These are phyloP conservation scores for Argentina silus DNA, from an alignment of 2,797 vertebrate species.

Conservation along the genomic window DNA sequence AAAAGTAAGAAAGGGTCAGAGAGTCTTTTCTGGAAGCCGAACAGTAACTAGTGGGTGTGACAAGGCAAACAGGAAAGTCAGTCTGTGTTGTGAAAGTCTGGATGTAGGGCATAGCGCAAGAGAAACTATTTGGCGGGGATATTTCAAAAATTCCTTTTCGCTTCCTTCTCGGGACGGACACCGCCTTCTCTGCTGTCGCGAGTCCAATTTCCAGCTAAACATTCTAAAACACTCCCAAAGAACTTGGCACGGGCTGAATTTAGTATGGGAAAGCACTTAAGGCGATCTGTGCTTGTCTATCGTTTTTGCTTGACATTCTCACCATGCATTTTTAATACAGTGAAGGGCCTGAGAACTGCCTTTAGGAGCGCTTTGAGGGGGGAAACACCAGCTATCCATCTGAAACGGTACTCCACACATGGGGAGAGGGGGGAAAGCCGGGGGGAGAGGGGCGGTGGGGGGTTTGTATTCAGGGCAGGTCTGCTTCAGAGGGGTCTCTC, in stretches of 20 bases:
- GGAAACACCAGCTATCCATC: conserved; percentile 38
- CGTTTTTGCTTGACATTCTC: conserved; percentile 23
- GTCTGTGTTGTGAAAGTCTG: conserved; percentile 57
- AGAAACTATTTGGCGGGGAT: conserved; percentile 71
- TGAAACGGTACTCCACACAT: conserved; percentile 46
- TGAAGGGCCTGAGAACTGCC: conserved; percentile 18
- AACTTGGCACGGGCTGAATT: conserved; percentile 42
- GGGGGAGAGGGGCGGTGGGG: not conserved
- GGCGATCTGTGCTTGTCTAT: conserved; percentile 24
- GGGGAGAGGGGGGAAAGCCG: not conserved
- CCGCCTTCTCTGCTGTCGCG: conserved; percentile 46
- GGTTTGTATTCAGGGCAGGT: conserved; percentile 10
- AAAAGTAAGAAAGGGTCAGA: conserved; percentile 32
- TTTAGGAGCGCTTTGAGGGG: not conserved
- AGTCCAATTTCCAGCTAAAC: conserved; percentile 15
- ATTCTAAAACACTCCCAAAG: conserved; percentile 32
- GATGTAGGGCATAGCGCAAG: conserved; percentile 51
- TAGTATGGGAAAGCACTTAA: conserved; percentile 57
- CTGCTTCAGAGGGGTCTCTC: conserved; percentile 40
- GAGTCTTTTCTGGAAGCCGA: conserved; percentile 23
- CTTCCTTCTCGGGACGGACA: conserved; percentile 40
- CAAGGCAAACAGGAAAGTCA: conserved; percentile 61
- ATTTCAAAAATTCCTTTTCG: conserved; percentile 65
- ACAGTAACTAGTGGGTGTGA: conserved; percentile 2
- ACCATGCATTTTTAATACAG: conserved; percentile 26